Evolutionary conservation across 2,888 invertebrate genomes (phyloP), one percentile per base, ranked within the genome.

Genomic region (Agapostemon virescens): DNA sequence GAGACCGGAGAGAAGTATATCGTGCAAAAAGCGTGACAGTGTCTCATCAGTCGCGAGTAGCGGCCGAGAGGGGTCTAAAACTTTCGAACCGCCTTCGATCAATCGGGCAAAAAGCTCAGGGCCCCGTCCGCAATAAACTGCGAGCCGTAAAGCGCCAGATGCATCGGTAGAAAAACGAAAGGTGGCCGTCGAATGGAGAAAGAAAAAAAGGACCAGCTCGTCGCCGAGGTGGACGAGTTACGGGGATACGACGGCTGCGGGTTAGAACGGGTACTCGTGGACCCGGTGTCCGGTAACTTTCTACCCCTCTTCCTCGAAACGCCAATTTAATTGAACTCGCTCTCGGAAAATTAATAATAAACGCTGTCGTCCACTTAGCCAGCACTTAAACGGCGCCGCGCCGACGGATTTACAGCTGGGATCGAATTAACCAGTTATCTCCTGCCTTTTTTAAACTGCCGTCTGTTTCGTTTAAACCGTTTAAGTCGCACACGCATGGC

Each of bases 291-390:
- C 33, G 64, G 42, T 33, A 45, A 61, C 61, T 71, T 58, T 71
- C 23, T 61, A 11, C 42, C 42, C 11, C 23, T 61, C 33, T 11
- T n/a, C n/a, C 23, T 23, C 45, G 36, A 23, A 42, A 58, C 70
- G 42, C 23, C 64, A 49, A 63, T 72, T 72, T 72, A 72, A 72
- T 72, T 64, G 72, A 72, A 64, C 45, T 45, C 2, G 45, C n/a
- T 33, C n/a, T 33, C 6, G 26, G 72, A 64, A 72, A 72, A 72
- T 72, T 64, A 49, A 72, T 72, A 72, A 72, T 64, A 63, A 63
- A 33, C 49, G 45, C 45, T 23, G 63, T 20, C 13, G 55, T 55
- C 55, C 26, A 15, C 15, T 55, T 26, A 49, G 49, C n/a, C n/a
- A n/a, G 49, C 49, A 49, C 49, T n/a, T 49, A 9, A n/a, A 49